These are phyloP conservation scores for Tupaia tana DNA, from an alignment of 2,113 vertebrate species.

Conservation along the genomic window DNA sequence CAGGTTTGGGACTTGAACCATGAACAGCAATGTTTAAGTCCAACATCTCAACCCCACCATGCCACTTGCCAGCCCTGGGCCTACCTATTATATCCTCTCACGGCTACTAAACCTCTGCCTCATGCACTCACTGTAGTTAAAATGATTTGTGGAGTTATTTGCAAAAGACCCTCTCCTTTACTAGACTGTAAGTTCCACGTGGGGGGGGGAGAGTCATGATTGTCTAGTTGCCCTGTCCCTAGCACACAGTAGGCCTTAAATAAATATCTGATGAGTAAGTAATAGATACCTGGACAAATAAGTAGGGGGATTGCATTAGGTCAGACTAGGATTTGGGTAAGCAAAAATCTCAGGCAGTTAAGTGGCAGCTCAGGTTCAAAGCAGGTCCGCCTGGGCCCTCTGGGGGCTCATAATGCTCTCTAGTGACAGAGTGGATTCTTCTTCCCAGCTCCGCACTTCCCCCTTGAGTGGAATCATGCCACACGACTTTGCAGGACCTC, in stretches of 20 bases:
- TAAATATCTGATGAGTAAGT: not conserved
- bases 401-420: not conserved
- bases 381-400: not conserved
- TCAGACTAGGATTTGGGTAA: not conserved
- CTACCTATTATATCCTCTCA: not conserved
- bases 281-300: not conserved
- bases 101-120: not conserved
- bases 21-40: no score
- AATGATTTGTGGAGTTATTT: not conserved
- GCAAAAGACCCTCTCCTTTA: not conserved
- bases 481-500: not conserved
- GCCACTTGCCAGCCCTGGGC: no score
- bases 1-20: no score
- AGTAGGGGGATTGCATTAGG: not conserved
- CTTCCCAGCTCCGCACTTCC: not conserved
- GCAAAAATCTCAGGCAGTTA: not conserved
- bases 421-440: not conserved
- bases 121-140: not conserved
- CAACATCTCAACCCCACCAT: no score
- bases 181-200: not conserved
- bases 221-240: not conserved
- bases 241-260: not conserved
- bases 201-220: not conserved
- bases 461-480: not conserved
- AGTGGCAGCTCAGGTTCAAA: constrained; percentile 27